Evolutionary conservation across 2,113 vertebrate genomes (phyloP), one percentile per base, ranked within the genome.

Genomic region (Marmota flaviventris): DNA sequence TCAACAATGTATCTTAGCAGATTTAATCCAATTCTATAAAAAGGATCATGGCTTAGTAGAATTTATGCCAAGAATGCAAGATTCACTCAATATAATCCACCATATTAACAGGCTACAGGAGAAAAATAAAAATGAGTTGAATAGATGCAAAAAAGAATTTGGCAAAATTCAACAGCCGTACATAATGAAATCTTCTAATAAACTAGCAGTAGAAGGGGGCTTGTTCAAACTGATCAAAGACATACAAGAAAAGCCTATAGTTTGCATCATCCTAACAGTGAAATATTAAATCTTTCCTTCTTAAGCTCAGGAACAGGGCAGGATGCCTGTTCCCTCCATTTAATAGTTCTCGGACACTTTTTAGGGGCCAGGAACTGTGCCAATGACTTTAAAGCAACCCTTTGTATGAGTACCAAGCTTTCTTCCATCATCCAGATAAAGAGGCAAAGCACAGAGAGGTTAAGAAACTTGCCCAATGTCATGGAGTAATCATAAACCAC

Each of bases 61-160:
- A 85, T 81, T 91, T 92, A 67, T 65, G 14, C 42, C 56, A 92
- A 9, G 78, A 96, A 79, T 45, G n/a, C n/a, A 89, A 70, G 39
- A n/a, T 78, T 72, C 24, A 37, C 27, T 94, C 67, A 61, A 1
- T 63, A 17, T 90, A 77, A 93, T 77, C 81, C 53, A 88, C n/a
- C 16, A 11, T 48, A 77, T 75, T 77, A 73, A 94, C 2, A 85
- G 14, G 34, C 81, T 37, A 86, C 79, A 94, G 27, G 61, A 85
- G 76, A 92, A 97, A 93, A 81, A 67, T 4, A 6, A 72, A 56
- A 39, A 53, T 70, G 10, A 75, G 77, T 69, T 78, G 29, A 79
- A 81, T 6, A 92, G 51, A 81, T 72, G 37, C 72, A 48, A 82
- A 90, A 63, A 93, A 84, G 48, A 70, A 58, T 82, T 93, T 79